Base-by-base conservation (phyloP, 2,113 vertebrate genomes). In the Hemiprocne comata region DNA sequence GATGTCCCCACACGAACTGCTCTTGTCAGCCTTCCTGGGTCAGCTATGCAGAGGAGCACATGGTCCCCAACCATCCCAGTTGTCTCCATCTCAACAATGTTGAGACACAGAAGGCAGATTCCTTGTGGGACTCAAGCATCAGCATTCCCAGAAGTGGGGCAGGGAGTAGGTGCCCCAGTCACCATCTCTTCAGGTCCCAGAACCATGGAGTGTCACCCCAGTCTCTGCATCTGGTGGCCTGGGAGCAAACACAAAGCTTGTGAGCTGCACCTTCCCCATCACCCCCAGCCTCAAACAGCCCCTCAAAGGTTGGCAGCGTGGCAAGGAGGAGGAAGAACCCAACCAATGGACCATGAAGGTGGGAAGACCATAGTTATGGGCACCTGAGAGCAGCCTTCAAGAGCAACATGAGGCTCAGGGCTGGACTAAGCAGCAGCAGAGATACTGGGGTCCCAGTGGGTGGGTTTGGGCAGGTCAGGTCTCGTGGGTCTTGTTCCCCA, bases 261-360 rank as follows among this genome's bases (percentile, higher is more conserved):
- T 44, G 55, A 82, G 42, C 42, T 87, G 48, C 29, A 34, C 26
- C 42, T 42, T 71, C 48, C 36, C 34, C 17, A 0, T 4, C 4
- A 14, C 26, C 75, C 31, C 1, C 1, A 21, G 46, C 8, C 58
- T 62, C 65, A 42, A 65, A 55, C 18, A 60, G 34, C 15, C 33
- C 25, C 36, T 51, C 33, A 40, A 38, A 67, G 40, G 40, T 50
- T 10, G 0, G 0, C 31, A 44, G 36, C 2, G 2, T 7, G 16
- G 23, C 21, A 17, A 86, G 42, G 46, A 70, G 46, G 23, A 71
- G 57, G 62, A 66, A 66, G 58, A 64, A 67, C 18, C 18, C 53
- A 55, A 34, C 14, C 28, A 31, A 38, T 2, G 20, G 46, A 12
- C 11, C 11, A 2, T 12, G 5, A 31, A 17, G 17, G 21, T 26